phyloP scores from a whole-genome alignment of 2,888 invertebrate species.

The Himalopsyche japonica region DNA sequence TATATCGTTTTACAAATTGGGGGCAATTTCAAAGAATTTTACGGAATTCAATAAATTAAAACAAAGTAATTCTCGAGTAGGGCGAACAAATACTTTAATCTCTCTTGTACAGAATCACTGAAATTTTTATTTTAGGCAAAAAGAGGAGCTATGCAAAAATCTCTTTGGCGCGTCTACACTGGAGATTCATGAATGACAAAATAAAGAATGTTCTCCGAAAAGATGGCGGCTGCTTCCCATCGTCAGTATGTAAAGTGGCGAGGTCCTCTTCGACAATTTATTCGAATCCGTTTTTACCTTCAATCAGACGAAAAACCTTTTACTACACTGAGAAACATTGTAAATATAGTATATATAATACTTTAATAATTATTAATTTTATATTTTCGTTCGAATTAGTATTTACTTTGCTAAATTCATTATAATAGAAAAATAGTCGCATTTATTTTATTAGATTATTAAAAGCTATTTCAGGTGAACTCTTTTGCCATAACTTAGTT shows the following conservation, averaged over 20 bases:
- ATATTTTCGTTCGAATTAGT: no score
- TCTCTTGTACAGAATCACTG: background rate
- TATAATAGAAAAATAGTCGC: no score
- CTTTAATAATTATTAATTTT: no score
- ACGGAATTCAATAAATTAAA: background rate
- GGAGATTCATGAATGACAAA: background rate
- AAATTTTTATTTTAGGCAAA: background rate
- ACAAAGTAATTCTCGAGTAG: background rate
- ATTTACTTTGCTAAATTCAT: no score
- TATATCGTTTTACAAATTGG: background rate
- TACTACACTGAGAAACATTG: no score
- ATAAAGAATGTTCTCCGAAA: background rate
- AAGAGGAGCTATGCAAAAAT: constrained; percentile 5
- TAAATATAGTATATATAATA: no score
- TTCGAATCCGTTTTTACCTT: constrained; percentile 21
- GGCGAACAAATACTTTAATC: background rate
- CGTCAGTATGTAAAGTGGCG: constrained; percentile 23
- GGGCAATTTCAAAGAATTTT: background rate
- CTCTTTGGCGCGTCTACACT: background rate
- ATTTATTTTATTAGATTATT: no score
- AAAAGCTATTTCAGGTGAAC: no score
- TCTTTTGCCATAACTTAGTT: no score
- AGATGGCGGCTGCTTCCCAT: background rate
- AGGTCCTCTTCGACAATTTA: constrained; percentile 6
- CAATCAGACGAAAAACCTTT: background rate